Evolutionary conservation across 1,140 invertebrate species (phyloP).

Genomic region (Probaryconus sp.): DNA sequence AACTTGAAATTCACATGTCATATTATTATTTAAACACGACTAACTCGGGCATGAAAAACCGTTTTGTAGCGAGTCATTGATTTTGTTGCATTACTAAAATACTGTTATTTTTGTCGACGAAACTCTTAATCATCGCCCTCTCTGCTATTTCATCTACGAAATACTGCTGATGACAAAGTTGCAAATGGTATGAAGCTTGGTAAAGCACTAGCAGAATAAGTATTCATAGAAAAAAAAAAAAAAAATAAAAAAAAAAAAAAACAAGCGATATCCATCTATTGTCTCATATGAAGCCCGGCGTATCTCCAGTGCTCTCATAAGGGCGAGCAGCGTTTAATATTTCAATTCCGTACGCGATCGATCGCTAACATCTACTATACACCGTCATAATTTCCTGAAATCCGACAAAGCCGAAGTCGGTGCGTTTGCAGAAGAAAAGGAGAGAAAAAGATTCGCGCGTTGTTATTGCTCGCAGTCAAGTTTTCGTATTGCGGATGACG

Average conservation of each 20-base stretch:
- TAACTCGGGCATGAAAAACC: no score
- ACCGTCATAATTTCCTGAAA: conserved; percentile 51
- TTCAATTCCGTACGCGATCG: conserved; percentile 50
- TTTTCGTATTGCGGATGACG: conserved; percentile 41
- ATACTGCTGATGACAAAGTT: conserved; percentile 20
- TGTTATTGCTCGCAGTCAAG: conserved; percentile 3
- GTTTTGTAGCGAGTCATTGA: no score
- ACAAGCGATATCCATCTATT: not conserved
- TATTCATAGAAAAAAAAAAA: conserved; percentile 17
- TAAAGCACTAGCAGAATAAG: conserved; percentile 11
- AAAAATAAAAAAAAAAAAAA: conserved; percentile 1
- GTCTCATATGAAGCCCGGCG: conserved; percentile 8
- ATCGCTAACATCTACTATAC: conserved; percentile 47
- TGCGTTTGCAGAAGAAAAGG: conserved; percentile 19
- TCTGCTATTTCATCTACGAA: conserved; percentile 3
- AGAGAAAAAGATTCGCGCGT: conserved; percentile 1
- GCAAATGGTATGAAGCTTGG: conserved; percentile 5
- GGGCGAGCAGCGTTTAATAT: conserved; percentile 50
- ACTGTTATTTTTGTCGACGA: not conserved
- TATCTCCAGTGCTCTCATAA: conserved; percentile 40
- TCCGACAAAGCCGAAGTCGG: conserved; percentile 38
- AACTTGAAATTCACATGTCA: no score
- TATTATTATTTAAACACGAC: no score
- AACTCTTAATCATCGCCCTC: not conserved
- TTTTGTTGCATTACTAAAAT: no score